Percentiles rank a stretch among this genome's conserved stretches.
phyloP scores from a whole-genome alignment of 2,113 vertebrate species.

The Morone chrysops region DNA sequence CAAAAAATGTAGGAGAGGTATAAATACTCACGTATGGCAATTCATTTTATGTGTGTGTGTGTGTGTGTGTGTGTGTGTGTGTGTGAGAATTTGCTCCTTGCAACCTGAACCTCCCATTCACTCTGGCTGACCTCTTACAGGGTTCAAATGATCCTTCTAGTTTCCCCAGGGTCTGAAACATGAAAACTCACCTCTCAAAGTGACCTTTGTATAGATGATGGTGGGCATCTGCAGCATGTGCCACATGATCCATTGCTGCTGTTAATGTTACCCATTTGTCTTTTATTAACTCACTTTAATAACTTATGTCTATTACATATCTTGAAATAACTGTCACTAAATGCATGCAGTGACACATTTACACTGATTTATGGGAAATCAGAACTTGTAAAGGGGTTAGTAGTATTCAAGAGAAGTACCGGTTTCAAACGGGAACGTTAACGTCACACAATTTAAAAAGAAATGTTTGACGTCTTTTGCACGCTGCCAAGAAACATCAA shows the following conservation, averaged over 20 bases:
- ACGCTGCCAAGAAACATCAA: conserved; percentile 24
- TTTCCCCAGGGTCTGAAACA: conserved; percentile 13
- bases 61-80: not conserved
- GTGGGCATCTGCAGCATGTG: not conserved
- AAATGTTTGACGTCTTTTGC: not conserved
- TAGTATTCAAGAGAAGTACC: not conserved
- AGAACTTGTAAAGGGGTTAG: not conserved
- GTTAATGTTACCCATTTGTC: not conserved
- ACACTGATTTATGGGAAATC: not conserved
- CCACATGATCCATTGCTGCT: not conserved
- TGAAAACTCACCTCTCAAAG: conserved; percentile 9
- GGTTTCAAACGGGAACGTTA: not conserved
- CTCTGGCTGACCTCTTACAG: conserved; percentile 21
- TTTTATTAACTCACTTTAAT: not conserved
- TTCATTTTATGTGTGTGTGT: not conserved
- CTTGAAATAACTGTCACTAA: not conserved
- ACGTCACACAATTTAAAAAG: conserved; percentile 4
- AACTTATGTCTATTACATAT: not conserved
- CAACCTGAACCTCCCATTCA: conserved; percentile 33
- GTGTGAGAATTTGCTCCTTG: not conserved
- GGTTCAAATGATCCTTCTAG: conserved; percentile 29
- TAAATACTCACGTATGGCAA: not conserved
- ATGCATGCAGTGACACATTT: not conserved
- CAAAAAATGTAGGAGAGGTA: not conserved
- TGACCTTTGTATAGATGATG: not conserved